Evolutionary conservation across 2,113 vertebrate genomes (phyloP).

Genomic region (Phalacrocorax carbo): DNA sequence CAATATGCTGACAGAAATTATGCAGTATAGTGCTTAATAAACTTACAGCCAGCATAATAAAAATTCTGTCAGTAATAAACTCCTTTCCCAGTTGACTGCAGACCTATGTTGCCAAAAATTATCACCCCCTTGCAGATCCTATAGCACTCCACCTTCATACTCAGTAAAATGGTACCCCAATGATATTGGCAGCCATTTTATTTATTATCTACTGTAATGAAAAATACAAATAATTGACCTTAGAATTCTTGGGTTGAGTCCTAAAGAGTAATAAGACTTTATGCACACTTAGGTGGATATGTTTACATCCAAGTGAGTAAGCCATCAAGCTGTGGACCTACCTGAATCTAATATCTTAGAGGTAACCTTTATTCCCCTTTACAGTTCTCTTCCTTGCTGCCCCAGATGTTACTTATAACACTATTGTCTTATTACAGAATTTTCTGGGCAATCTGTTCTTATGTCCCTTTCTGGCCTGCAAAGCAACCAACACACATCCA

Average conservation of each 20-base stretch:
- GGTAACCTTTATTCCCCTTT: background rate
- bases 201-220: constrained; percentile 9
- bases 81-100: constrained; percentile 42
- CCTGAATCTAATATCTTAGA: background rate
- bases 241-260: background rate
- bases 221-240: constrained; percentile 31
- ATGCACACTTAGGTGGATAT: background rate
- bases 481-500: background rate
- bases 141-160: background rate
- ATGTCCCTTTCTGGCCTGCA: background rate
- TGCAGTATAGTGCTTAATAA: constrained; percentile 55
- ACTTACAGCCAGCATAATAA: constrained; percentile 52
- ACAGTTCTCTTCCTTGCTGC: background rate
- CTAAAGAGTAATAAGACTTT: constrained; percentile 14
- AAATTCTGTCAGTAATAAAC: constrained; percentile 43
- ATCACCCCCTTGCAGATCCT: background rate
- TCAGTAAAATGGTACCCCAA: background rate
- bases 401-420: background rate
- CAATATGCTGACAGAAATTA: constrained; percentile 61
- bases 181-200: background rate
- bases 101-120: constrained; percentile 11
- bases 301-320: background rate
- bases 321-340: background rate
- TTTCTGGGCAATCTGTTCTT: background rate
- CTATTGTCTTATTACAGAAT: background rate